Conservation (phyloP, 2,888 invertebrate species). For the Magallana nippona region DNA sequence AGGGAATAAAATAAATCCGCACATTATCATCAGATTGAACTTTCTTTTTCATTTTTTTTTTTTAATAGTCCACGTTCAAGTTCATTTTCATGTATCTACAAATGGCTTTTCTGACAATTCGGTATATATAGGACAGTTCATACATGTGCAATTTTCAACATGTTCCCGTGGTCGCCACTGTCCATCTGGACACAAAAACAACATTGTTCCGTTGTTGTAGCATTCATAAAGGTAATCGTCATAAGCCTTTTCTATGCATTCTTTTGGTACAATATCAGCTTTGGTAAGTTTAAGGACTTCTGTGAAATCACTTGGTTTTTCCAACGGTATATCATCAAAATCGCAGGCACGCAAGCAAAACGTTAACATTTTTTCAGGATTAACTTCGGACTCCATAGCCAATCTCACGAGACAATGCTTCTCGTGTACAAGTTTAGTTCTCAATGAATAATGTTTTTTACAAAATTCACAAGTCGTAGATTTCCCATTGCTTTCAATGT, state of each 20-base stretch:
- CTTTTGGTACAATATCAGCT: neutral
- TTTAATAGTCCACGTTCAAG: too few relatives aligned
- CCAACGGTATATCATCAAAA: neutral
- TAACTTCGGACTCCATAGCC: neutral
- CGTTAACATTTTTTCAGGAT: neutral
- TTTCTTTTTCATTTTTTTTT: too few relatives aligned
- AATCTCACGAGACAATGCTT: slow-evolving; percentile 3
- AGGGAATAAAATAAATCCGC: neutral
- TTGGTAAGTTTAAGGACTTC: neutral
- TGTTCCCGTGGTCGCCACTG: neutral
- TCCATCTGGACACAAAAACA: neutral
- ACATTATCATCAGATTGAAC: neutral
- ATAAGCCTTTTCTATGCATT: neutral
- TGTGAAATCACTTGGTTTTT: neutral
- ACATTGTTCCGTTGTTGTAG: neutral
- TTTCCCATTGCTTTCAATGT: neutral
- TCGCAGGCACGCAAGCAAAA: neutral
- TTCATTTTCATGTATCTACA: too few relatives aligned
- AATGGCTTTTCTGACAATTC: too few relatives aligned
- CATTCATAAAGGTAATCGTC: neutral
- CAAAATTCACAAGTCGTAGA: neutral
- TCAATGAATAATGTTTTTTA: neutral
- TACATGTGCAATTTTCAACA: too few relatives aligned
- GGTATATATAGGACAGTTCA: too few relatives aligned
- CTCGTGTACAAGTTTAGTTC: slow-evolving; percentile 4